These are phyloP conservation scores for Aptenodytes forsteri DNA, from an alignment of 2,113 vertebrate species.

Conservation along the genomic window DNA sequence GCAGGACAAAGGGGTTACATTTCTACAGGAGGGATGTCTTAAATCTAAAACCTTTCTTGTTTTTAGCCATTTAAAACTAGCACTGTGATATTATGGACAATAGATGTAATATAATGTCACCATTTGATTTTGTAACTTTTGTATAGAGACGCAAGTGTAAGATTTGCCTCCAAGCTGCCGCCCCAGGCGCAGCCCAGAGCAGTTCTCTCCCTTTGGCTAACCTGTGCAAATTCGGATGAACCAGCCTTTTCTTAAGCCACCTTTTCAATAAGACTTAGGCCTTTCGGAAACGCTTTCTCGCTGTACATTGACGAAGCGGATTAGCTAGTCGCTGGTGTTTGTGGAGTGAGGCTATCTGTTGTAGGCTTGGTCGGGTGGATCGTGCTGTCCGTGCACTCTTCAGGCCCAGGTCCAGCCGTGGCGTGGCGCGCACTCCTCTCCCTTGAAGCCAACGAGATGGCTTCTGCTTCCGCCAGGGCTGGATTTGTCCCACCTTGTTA, in stretches of 20 bases:
- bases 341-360: background rate
- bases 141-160: slow-evolving; percentile 55
- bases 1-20: slow-evolving; percentile 26
- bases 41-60: slow-evolving; percentile 56
- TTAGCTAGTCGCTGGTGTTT: background rate
- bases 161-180: slow-evolving; percentile 8
- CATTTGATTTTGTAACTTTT: slow-evolving; percentile 73
- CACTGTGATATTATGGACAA: slow-evolving; percentile 75
- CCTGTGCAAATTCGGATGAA: slow-evolving; percentile 13
- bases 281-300: slow-evolving; percentile 8
- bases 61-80: slow-evolving; percentile 73
- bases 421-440: accelerated
- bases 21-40: slow-evolving; percentile 49
- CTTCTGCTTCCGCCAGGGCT: background rate
- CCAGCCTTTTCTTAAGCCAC: slow-evolving; percentile 43
- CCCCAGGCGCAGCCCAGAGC: background rate
- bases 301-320: background rate
- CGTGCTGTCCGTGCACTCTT: background rate
- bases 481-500: slow-evolving; percentile 5
- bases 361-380: background rate
- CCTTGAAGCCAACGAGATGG: background rate
- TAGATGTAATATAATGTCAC: slow-evolving; percentile 74
- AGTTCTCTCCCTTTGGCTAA: slow-evolving; percentile 38
- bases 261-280: background rate
- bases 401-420: background rate